Evolutionary conservation across 2,888 invertebrate genomes (phyloP).

Genomic region (Polietes domitor): DNA sequence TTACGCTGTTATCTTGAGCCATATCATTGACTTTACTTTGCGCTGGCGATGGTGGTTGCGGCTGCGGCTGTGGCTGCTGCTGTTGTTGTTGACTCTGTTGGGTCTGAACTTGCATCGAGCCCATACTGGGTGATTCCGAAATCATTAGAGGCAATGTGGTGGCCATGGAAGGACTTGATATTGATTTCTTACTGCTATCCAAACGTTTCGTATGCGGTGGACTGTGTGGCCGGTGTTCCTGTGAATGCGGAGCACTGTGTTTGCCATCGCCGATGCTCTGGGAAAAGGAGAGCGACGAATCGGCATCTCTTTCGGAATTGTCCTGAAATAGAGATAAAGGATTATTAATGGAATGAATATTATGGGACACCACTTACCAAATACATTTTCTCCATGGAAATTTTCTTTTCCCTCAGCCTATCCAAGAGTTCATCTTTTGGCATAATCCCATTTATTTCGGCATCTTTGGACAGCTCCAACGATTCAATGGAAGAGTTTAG

Average conservation of each 20-base stretch:
- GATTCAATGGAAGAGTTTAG: slow-evolving; percentile 86
- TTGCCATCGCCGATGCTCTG: slow-evolving; percentile 76
- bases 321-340: slow-evolving; percentile 69
- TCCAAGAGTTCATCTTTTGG: slow-evolving; percentile 83
- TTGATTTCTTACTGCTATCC: slow-evolving; percentile 79
- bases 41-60: slow-evolving; percentile 59
- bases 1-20: slow-evolving; percentile 80
- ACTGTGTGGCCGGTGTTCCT: slow-evolving; percentile 69
- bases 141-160: slow-evolving; percentile 74
- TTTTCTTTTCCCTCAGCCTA: slow-evolving; percentile 85
- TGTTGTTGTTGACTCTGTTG: slow-evolving; percentile 73
- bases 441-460: slow-evolving; percentile 80
- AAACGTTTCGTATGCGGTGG: slow-evolving; percentile 75
- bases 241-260: slow-evolving; percentile 66
- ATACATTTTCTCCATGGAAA: slow-evolving; percentile 78
- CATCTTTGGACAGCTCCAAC: slow-evolving; percentile 81
- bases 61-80: slow-evolving; percentile 58
- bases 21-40: slow-evolving; percentile 75
- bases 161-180: slow-evolving; percentile 80
- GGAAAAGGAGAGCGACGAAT: slow-evolving; percentile 78
- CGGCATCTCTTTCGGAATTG: slow-evolving; percentile 76
- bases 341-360: neutral
- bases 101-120: slow-evolving; percentile 72
- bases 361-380: slow-evolving; percentile 71
- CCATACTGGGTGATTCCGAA: slow-evolving; percentile 80